Evolutionary conservation across 2,797 vertebrate species (phyloP).

Genomic region (Threskiornis aethiopicus): DNA sequence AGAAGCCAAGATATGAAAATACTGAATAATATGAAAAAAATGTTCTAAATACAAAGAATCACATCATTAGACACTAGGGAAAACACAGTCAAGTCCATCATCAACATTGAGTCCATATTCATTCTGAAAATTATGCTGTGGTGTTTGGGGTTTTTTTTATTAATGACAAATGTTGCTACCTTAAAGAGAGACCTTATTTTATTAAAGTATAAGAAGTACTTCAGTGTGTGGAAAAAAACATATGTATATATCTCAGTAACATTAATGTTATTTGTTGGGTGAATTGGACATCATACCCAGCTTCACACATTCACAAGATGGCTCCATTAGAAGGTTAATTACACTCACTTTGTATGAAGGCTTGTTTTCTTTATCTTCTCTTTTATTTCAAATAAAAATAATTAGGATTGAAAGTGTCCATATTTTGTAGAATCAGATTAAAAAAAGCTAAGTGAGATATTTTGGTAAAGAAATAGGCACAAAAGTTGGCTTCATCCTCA

Average conservation of each 20-base stretch:
- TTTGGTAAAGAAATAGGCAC: background rate
- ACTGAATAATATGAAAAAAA: background rate
- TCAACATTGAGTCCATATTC: background rate
- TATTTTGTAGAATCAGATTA: background rate
- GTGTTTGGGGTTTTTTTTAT: background rate
- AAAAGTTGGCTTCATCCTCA: background rate
- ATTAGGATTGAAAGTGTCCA: background rate
- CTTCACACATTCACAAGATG: background rate
- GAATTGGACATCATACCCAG: background rate
- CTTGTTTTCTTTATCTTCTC: background rate
- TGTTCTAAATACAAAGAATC: background rate
- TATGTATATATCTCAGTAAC: background rate
- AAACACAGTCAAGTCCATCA: background rate
- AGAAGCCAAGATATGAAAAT: background rate
- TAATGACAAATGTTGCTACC: background rate
- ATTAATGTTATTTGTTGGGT: background rate
- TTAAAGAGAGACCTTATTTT: background rate
- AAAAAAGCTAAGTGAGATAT: background rate
- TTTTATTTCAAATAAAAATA: background rate
- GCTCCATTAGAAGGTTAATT: background rate
- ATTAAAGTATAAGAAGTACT: background rate
- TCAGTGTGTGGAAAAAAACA: background rate
- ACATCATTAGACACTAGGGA: background rate
- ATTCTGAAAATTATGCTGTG: background rate
- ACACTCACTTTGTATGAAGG: fast-evolving